Base-by-base conservation (phyloP, 1,140 invertebrate genomes). In the Tetramorium simillimum region DNA sequence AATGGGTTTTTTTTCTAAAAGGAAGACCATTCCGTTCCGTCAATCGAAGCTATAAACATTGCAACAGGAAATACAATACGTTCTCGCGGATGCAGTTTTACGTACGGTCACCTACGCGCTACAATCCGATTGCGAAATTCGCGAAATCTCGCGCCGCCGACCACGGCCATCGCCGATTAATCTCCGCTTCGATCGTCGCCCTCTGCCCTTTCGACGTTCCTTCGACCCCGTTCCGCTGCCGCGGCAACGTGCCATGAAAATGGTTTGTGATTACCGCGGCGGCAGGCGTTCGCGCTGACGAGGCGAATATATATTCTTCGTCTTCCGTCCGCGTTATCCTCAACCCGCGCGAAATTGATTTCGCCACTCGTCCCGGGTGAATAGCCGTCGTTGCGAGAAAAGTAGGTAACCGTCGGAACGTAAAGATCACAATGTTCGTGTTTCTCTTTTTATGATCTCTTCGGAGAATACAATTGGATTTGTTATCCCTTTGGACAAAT, bases 141-240 rank as follows among this genome's bases (percentile, higher is more conserved):
- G 46, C 46, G 18, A 80, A 80, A 70, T 81, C 49, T 40, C 78
- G 33, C 21, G 28, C 46, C 60, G 24, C 16, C 28, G 60, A 28
- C 43, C 40, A 53, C 73, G 73, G 18, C 46, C 62, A 18, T 70
- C 49, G 62, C 10, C 62, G 46, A 81, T 81, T 81, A 81, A 81
- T 81, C 78, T 56, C 63, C 51, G 33, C 65, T 81, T 81, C 78
- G 78, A 81, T 81, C 78, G 65, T 81, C 78, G 78, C 51, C 51
- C 78, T 81, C 65, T 81, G 46, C 77, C 77, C 77, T 81, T 81
- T 81, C 63, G 77, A 33, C 49, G 77, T 81, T 60, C 49, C 78
- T 81, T 81, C 78, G 78, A 70, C 78, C 65, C 78, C 63, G 78
- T 81, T 81, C 49, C 21, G 73, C 73, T 51, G 28, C 6, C 43